Evolutionary conservation across 2,888 invertebrate species (phyloP).

Genomic region (Thereva nobilitata): DNA sequence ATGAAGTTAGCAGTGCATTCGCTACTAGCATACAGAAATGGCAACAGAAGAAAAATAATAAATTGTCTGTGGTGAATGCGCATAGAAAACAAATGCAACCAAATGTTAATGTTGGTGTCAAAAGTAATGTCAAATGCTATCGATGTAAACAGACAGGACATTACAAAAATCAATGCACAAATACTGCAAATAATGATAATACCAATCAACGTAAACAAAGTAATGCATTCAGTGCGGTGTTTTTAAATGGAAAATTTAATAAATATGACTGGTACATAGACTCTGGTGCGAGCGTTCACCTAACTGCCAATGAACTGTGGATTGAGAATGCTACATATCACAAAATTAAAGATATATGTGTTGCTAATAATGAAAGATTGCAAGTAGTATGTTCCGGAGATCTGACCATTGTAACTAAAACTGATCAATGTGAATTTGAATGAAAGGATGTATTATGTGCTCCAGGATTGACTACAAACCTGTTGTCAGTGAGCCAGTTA

Average conservation of each 20-base stretch:
- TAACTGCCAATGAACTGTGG: constrained; percentile 35
- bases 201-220: too few species aligned
- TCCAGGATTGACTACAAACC: constrained; percentile 40
- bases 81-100: too few species aligned
- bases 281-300: constrained; percentile 45
- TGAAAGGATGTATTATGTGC: constrained; percentile 29
- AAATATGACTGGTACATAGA: constrained; percentile 47
- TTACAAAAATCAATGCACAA: too few species aligned
- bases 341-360: background rate
- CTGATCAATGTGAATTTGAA: background rate
- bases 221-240: constrained; percentile 43
- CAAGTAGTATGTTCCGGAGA: background rate
- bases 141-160: too few species aligned
- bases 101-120: too few species aligned
- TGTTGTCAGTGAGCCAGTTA: constrained; percentile 43
- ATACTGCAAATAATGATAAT: too few species aligned
- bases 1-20: too few species aligned
- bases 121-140: too few species aligned
- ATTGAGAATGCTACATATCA: background rate
- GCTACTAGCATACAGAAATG: too few species aligned
- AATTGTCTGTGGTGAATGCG: too few species aligned
- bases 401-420: background rate
- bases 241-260: constrained; percentile 43
- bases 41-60: too few species aligned
- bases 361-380: background rate